Evolutionary conservation across 2,113 vertebrate species (phyloP), one percentile per base, ranked within the genome.

Genomic region (Electrona antarctica): DNA sequence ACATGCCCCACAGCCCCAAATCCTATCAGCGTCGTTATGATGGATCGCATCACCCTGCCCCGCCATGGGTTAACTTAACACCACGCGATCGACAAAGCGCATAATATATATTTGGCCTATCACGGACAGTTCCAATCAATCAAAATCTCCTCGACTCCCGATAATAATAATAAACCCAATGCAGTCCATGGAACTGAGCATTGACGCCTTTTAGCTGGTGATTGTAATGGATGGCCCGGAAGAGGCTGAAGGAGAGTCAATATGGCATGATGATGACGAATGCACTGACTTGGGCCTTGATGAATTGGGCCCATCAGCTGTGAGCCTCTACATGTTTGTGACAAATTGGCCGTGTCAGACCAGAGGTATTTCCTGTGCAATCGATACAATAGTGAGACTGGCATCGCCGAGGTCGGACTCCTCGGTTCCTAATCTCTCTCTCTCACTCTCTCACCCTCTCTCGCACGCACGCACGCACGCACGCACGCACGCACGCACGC

Each of bases 261-360:
- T 88, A 77, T 69, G 1, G 3, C 2, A 61, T 84, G 81, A 88
- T 85, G 84, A 33, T 67, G 72, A 67, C 8, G 72, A 88, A 88
- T 71, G 70, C 12, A 13, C 29, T 47, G 59, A 59, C 13, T 12
- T n/a, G n/a, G n/a, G n/a, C n/a, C n/a, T 41, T 41, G 33, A 41
- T 41, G 33, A 41, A 41, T 41, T 12, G 50, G 81, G 69, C 21
- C 21, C 78, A 70, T n/a, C 71, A 76, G 79, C 76, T 76, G 80
- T 68, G 81, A 9, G 28, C 77, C 28, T 65, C 74, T 52, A 62
- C 75, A 4, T 60, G 74, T 73, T 87, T 74, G 52, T 84, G 84
- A 90, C 79, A 81, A 83, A 90, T 84, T 74, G 56, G 73, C 46
- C 51, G 33, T 73, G 85, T 84, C 87, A 80, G 64, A 65, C 63